phyloP scores from a whole-genome alignment of 2,797 vertebrate genomes.

The Anniella stebbinsi region DNA sequence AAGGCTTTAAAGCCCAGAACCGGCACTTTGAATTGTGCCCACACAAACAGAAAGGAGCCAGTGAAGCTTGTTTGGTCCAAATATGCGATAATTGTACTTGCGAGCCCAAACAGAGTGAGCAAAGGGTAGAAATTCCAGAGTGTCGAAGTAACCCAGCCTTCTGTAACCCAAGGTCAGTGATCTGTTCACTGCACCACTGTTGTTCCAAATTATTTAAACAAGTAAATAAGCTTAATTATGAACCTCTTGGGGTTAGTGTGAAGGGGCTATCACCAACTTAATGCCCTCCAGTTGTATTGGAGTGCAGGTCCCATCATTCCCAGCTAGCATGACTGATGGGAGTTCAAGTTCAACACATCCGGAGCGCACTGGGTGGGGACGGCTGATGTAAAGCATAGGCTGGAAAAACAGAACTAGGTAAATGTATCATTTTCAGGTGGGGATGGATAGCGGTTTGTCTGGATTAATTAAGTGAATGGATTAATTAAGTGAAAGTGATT shows the following conservation, averaged over 20 bases:
- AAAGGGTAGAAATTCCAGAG: too few species aligned
- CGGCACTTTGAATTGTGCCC: too few species aligned
- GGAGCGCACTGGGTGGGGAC: not conserved
- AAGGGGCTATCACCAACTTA: not conserved
- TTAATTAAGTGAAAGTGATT: not conserved
- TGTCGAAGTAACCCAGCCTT: too few species aligned
- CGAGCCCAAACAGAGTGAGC: too few species aligned
- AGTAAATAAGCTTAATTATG: not conserved
- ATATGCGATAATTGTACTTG: too few species aligned
- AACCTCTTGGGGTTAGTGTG: not conserved
- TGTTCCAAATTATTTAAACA: not conserved
- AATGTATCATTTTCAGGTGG: too few species aligned
- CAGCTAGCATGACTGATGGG: not conserved
- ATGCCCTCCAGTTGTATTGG: not conserved
- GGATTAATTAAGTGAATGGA: not conserved
- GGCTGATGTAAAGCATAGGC: not conserved
- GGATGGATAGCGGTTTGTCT: too few species aligned
- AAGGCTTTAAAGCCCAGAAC: too few species aligned
- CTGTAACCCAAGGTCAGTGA: too few species aligned
- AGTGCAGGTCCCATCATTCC: too few species aligned
- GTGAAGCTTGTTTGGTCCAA: too few species aligned
- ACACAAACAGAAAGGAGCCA: too few species aligned
- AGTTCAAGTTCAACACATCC: not conserved
- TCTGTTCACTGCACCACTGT: not conserved
- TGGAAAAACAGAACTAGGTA: not conserved